phyloP scores from a whole-genome alignment of 2,113 vertebrate species.

The Taurulus bubalis region DNA sequence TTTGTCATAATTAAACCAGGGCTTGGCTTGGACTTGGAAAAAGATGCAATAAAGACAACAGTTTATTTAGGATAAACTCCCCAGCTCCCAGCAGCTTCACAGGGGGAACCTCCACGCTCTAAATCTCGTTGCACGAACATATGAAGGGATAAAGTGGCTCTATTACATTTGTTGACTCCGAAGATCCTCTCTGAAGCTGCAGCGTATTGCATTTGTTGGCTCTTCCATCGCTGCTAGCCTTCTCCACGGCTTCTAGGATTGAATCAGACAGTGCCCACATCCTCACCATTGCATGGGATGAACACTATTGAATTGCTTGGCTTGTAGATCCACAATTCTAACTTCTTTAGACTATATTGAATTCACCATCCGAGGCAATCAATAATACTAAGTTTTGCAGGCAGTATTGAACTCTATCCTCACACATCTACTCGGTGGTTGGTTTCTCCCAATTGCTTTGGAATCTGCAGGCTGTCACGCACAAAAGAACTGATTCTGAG shows the following conservation, averaged over 20 bases:
- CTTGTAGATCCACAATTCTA: slow-evolving; percentile 86
- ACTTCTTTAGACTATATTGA: slow-evolving; percentile 88
- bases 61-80: slow-evolving; percentile 84
- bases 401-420: slow-evolving; percentile 83
- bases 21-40: slow-evolving; percentile 73
- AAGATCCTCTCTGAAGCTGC: slow-evolving; percentile 80
- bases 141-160: slow-evolving; percentile 83
- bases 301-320: slow-evolving; percentile 85
- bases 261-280: slow-evolving; percentile 86
- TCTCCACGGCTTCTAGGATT: slow-evolving; percentile 78
- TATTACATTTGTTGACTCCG: slow-evolving; percentile 85
- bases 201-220: slow-evolving; percentile 85
- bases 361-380: slow-evolving; percentile 84
- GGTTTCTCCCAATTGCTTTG: slow-evolving; percentile 79
- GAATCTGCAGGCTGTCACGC: slow-evolving; percentile 76
- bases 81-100: slow-evolving; percentile 65
- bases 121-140: slow-evolving; percentile 84
- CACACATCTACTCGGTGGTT: slow-evolving; percentile 74
- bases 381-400: slow-evolving; percentile 87
- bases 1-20: slow-evolving; percentile 84
- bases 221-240: slow-evolving; percentile 77
- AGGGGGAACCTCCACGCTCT: slow-evolving; percentile 71
- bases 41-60: slow-evolving; percentile 77
- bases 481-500: slow-evolving; percentile 71
- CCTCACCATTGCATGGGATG: slow-evolving; percentile 81